Conservation (phyloP, 2,888 invertebrate species). For the Eupithecia subumbrata region DNA sequence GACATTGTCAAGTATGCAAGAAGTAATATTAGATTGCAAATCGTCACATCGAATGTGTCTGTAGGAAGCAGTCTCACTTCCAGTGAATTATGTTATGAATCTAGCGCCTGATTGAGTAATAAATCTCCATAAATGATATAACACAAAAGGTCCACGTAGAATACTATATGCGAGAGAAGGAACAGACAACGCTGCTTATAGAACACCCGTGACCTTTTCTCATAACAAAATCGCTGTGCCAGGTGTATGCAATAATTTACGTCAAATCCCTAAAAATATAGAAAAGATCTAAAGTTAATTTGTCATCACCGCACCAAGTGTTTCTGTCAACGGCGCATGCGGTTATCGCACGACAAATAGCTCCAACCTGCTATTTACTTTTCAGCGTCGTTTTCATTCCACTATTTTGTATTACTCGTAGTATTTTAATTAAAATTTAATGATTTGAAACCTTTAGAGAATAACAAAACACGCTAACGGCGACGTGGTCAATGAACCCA, state of each 20-base stretch:
- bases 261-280: constrained; percentile 63
- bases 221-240: constrained; percentile 7
- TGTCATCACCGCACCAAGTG: constrained; percentile 57
- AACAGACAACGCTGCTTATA: constrained; percentile 3
- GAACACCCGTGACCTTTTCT: constrained; percentile 23
- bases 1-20: constrained; percentile 29
- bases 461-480: background rate
- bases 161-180: background rate
- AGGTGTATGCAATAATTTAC: constrained; percentile 45
- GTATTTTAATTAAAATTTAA: background rate
- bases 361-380: constrained; percentile 5
- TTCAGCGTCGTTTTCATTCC: background rate
- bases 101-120: constrained; percentile 44
- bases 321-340: constrained; percentile 68
- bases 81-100: constrained; percentile 33
- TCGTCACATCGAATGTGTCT: constrained; percentile 19
- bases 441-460: background rate
- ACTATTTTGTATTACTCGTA: background rate
- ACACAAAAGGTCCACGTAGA: constrained; percentile 11
- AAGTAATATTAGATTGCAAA: constrained; percentile 32
- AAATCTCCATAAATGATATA: constrained; percentile 20
- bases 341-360: constrained; percentile 53
- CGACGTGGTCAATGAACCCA: background rate
- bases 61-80: constrained; percentile 24
- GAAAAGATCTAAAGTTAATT: constrained; percentile 57